phyloP scores from a whole-genome alignment of 2,888 invertebrate genomes.

The Drosophila mercatorum region DNA sequence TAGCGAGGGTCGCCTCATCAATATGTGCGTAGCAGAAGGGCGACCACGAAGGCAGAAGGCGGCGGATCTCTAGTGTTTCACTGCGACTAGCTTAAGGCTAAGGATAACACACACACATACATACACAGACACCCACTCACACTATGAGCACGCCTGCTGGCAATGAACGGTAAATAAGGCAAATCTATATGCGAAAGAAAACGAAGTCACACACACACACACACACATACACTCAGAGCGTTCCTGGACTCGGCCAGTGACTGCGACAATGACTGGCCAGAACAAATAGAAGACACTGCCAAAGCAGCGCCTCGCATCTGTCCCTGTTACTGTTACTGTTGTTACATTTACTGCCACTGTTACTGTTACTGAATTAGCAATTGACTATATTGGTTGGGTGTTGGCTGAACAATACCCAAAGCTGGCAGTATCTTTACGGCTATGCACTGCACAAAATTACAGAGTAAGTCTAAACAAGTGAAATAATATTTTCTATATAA shows the following conservation, averaged over 20 bases:
- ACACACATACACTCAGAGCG: neutral
- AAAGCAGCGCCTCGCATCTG: constrained; percentile 15
- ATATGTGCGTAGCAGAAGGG: constrained; percentile 5
- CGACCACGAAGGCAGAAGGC: neutral
- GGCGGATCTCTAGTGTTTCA: constrained; percentile 6
- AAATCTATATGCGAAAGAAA: constrained; percentile 35
- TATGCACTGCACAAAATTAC: constrained; percentile 29
- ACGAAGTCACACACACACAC: neutral
- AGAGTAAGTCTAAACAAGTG: neutral
- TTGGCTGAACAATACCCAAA: constrained; percentile 24
- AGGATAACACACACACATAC: constrained; percentile 15
- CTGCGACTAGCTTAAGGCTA: constrained; percentile 48
- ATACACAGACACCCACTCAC: neutral
- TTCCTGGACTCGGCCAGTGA: constrained; percentile 2
- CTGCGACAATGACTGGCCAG: constrained; percentile 48
- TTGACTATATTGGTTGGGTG: constrained; percentile 30
- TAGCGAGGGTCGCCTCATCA: constrained; percentile 21
- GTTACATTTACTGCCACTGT: constrained; percentile 27
- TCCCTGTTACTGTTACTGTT: constrained; percentile 4
- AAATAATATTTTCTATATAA: neutral
- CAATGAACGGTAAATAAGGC: constrained; percentile 54
- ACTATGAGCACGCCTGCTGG: constrained; percentile 54
- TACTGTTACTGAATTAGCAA: constrained; percentile 62
- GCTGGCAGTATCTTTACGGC: neutral
- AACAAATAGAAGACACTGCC: constrained; percentile 30